Evolutionary conservation across 2,797 vertebrate genomes (phyloP), one percentile per base, ranked within the genome.

Genomic region (Danio aesculapii): DNA sequence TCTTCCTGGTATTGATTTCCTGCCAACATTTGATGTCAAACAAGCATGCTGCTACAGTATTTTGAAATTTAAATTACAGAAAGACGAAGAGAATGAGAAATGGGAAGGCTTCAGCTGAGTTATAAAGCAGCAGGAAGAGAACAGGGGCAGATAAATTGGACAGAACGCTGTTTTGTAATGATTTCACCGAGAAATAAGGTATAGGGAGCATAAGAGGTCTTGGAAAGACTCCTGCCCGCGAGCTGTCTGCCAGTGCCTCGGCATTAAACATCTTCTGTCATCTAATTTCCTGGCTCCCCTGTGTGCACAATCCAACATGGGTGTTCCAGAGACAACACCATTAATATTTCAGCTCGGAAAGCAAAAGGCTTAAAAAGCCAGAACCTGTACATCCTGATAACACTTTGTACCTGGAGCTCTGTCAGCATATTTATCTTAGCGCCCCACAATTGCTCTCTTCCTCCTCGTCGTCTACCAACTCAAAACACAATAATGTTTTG

Each of bases 271-370:
- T 82, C 82, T 75, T 62, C 77, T 69, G 68, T 63, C 57, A 70
- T 75, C 71, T 75, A n/a, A 79, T 69, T 62, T 67, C 55, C 79
- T 46, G 17, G 21, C 68, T 77, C 44, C 53, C 62, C 83, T 81
- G 88, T 88, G 87, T 75, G 59, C 84, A 13, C 83, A 89, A 90
- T 84, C 52, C 86, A 86, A 89, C 86, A 87, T 67, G 9, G 75
- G 77, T 41, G 83, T 88, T 86, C 75, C 78, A 82, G 79, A 84
- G 88, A 87, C 88, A 77, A 77, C 81, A 0, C 77, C 84, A 90
- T 94, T 91, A 90, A 91, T 91, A 92, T 91, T 90, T 88, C 88
- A 91, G 84, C 84, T 86, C 82, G 76, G 85, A 77, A 76, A 85
- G 83, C 84, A 67, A 83, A 86, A 87, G 85, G 83, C 89, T 90